These are phyloP conservation scores for Gymnoscopelus braueri DNA, from an alignment of 2,797 vertebrate species.

Conservation along the genomic window DNA sequence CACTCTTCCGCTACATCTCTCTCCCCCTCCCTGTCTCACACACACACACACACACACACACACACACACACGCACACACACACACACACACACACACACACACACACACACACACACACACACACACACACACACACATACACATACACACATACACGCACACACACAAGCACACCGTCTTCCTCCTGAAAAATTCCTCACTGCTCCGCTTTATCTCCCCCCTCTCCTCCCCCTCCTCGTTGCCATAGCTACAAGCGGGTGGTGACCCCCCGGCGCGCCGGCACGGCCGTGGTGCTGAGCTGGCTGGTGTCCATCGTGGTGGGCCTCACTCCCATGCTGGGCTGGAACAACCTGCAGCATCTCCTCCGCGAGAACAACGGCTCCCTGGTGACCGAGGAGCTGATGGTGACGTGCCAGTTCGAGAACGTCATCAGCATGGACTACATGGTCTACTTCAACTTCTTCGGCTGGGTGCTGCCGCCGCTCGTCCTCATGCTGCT, in stretches of 20 bases:
- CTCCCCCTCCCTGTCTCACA: no score
- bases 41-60: no score
- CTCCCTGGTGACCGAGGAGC: constrained; percentile 65
- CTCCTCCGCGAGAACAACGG: constrained; percentile 79
- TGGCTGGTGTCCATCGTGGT: constrained; percentile 93
- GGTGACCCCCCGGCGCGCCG: constrained; percentile 88
- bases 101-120: no score
- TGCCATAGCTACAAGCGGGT: constrained; percentile 89
- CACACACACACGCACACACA: neutral
- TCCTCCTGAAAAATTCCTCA: neutral
- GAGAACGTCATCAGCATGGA: constrained; percentile 98
- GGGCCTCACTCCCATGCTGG: constrained; percentile 93
- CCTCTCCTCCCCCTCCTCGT: constrained; percentile 11
- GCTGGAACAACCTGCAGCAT: constrained; percentile 91
- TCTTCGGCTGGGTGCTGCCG: constrained; percentile 95
- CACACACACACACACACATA: neutral
- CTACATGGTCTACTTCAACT: constrained; percentile 99
- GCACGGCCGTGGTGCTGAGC: constrained; percentile 88
- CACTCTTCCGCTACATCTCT: constrained; percentile 12
- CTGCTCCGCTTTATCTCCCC: constrained; percentile 8
- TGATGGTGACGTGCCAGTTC: constrained; percentile 88
- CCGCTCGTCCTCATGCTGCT: constrained; percentile 93
- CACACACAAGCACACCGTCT: no score
- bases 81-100: neutral
- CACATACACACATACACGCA: neutral